Percentiles rank a stretch among this genome's conserved stretches.
These are phyloP conservation scores for Acrocera orbiculus DNA, from an alignment of 2,888 invertebrate species.

Conservation along the genomic window DNA sequence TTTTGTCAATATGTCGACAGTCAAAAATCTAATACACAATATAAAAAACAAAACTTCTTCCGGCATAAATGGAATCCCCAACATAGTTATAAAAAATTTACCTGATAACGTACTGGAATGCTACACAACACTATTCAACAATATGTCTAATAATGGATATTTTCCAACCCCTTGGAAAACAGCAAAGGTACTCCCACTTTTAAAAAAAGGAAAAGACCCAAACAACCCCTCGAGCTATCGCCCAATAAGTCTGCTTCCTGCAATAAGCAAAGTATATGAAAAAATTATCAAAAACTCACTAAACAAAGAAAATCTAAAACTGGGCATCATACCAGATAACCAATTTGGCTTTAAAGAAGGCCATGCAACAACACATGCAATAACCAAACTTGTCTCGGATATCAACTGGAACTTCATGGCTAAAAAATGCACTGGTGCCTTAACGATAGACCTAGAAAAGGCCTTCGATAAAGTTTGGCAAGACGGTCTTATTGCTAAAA, in stretches of 20 bases:
- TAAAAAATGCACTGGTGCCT: conserved; percentile 1
- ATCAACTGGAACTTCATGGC: not conserved
- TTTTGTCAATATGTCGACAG: too few relatives aligned
- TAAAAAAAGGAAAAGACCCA: too few relatives aligned
- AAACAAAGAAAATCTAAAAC: not conserved
- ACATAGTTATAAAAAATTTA: too few relatives aligned
- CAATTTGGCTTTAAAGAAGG: conserved; percentile 1
- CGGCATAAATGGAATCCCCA: too few relatives aligned
- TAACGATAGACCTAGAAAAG: conserved; percentile 3
- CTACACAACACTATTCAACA: too few relatives aligned
- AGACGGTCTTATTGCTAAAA: conserved; percentile 1
- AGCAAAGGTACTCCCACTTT: too few relatives aligned
- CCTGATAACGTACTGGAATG: too few relatives aligned
- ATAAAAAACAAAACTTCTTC: too few relatives aligned
- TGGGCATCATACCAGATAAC: conserved; percentile 2
- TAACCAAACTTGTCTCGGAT: not conserved
- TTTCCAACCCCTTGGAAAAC: too few relatives aligned
- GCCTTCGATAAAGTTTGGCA: conserved; percentile 4
- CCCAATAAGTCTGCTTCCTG: not conserved
- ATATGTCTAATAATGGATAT: too few relatives aligned
- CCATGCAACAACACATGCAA: conserved; percentile 3
- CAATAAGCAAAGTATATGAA: not conserved
- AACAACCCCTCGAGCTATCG: too few relatives aligned
- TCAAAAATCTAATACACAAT: too few relatives aligned
- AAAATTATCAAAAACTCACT: not conserved